Evolutionary conservation across 2,113 vertebrate species (phyloP).

Genomic region (Clarias macrocephalus): DNA sequence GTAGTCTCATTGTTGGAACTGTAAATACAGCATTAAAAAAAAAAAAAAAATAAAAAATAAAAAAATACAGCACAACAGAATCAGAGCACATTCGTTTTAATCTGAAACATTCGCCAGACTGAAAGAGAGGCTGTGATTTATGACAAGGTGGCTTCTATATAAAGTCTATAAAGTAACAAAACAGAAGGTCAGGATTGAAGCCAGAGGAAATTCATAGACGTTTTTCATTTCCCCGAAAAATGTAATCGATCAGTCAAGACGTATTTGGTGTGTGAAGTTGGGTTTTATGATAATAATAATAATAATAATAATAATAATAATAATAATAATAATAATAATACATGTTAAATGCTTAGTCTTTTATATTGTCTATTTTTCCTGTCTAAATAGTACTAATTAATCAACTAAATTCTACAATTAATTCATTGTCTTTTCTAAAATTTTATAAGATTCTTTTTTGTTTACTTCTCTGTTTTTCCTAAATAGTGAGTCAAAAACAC

Average conservation of each 20-base stretch:
- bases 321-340: background rate
- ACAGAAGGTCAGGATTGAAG: conserved; percentile 14
- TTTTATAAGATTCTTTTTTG: background rate
- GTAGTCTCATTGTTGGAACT: conserved; percentile 28
- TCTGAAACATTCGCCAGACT: background rate
- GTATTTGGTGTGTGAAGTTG: background rate
- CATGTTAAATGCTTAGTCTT: background rate
- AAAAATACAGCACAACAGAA: conserved; percentile 5
- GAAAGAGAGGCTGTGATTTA: conserved; percentile 2
- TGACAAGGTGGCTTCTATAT: background rate
- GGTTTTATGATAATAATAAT: no score
- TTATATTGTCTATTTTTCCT: background rate
- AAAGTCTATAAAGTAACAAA: conserved; percentile 17
- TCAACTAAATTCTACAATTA: background rate
- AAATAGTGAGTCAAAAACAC: background rate
- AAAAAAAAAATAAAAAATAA: background rate
- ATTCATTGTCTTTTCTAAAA: background rate
- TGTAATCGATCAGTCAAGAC: conserved; percentile 10
- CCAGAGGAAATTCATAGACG: background rate
- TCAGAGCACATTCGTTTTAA: background rate
- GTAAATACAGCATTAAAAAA: background rate
- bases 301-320: no score
- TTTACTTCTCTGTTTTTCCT: background rate
- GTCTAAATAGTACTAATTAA: background rate
- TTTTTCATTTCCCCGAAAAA: conserved; percentile 8